phyloP scores from a whole-genome alignment of 2,797 vertebrate genomes.

The Phalloptychus januarius region DNA sequence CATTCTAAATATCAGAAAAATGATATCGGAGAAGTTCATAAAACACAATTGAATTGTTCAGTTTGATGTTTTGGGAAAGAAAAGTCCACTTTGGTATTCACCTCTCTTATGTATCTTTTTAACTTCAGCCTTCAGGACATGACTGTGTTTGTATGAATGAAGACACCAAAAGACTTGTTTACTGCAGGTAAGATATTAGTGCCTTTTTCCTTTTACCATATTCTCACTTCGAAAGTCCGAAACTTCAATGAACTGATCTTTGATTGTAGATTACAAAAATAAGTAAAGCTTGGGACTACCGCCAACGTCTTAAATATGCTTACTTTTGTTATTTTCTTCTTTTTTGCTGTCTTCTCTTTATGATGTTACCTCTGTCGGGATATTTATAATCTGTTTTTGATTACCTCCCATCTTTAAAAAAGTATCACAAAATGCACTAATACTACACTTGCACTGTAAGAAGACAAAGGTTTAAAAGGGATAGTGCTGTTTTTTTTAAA shows the following conservation, averaged over 20 bases:
- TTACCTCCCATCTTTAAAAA: slow-evolving; percentile 64
- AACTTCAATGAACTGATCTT: slow-evolving; percentile 1
- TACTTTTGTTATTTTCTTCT: not conserved
- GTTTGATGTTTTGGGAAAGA: not conserved
- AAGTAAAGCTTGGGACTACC: slow-evolving; percentile 30
- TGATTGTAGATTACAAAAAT: slow-evolving; percentile 36
- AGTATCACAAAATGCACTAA: slow-evolving; percentile 69
- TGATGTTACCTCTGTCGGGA: slow-evolving; percentile 24
- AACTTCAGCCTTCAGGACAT: not conserved
- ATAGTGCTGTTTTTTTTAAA: slow-evolving; percentile 67
- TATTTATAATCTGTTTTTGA: slow-evolving; percentile 29
- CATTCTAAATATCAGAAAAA: not conserved
- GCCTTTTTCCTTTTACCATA: not conserved
- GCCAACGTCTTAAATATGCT: slow-evolving; percentile 6
- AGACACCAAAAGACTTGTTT: not conserved
- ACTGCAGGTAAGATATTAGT: not conserved
- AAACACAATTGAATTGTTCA: not conserved
- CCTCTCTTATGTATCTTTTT: not conserved
- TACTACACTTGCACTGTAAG: slow-evolving; percentile 58
- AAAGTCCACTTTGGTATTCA: not conserved
- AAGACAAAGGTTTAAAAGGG: slow-evolving; percentile 68
- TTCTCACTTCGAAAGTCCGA: not conserved
- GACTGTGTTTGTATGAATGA: not conserved
- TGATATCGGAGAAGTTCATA: not conserved
- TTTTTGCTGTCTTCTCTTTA: slow-evolving; percentile 20